Evolutionary conservation across 1,140 invertebrate species (phyloP).

Genomic region (Bombus picipes): DNA sequence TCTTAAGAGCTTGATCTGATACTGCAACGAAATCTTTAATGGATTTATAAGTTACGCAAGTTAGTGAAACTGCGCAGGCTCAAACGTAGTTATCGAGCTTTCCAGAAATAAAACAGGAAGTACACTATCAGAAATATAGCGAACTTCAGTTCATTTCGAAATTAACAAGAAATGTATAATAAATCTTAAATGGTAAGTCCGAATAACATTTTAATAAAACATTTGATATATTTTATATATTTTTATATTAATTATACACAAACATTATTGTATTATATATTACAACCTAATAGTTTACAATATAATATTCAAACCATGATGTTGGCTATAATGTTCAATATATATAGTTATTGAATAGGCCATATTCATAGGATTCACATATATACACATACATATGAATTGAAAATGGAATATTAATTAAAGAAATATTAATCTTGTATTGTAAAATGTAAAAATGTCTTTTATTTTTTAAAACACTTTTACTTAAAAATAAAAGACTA

Average conservation of each 20-base stretch:
- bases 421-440: neutral
- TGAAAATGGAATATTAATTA: neutral
- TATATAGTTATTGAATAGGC: neutral
- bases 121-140: neutral
- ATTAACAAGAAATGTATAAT: neutral
- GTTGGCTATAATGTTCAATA: slow-evolving; percentile 11
- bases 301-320: neutral
- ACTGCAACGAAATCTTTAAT: slow-evolving; percentile 13
- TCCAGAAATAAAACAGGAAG: slow-evolving; percentile 32
- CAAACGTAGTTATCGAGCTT: neutral
- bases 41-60: slow-evolving; percentile 13
- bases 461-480: neutral
- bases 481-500: neutral
- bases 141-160: neutral
- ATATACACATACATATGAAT: neutral
- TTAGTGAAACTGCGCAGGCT: slow-evolving; percentile 11
- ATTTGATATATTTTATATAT: too few species aligned
- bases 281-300: neutral
- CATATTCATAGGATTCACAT: neutral
- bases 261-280: neutral
- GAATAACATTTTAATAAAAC: neutral
- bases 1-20: neutral
- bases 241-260: neutral
- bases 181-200: neutral
- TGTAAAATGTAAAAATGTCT: neutral